phyloP scores from a whole-genome alignment of 2,797 vertebrate genomes.

The Girardinus metallicus region DNA sequence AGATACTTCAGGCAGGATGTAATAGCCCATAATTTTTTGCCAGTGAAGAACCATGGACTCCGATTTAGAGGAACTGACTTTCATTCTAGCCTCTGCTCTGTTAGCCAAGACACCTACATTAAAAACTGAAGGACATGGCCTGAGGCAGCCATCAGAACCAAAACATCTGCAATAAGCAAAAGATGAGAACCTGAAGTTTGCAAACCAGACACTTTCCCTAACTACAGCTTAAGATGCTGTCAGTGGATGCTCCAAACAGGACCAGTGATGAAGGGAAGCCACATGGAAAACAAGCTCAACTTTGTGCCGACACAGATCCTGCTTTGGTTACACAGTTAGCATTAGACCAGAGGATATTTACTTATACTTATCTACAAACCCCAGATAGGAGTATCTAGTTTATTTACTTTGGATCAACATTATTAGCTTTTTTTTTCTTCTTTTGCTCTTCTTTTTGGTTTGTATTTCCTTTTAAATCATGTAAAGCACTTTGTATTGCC shows the following conservation, averaged over 20 bases:
- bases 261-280: background rate
- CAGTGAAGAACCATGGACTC: background rate
- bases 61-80: background rate
- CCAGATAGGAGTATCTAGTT: no score
- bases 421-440: no score
- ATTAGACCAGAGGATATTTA: no score
- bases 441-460: no score
- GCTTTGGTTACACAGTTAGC: background rate
- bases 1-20: background rate
- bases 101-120: background rate
- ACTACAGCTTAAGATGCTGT: background rate
- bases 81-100: background rate
- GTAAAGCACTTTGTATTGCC: no score
- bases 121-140: background rate
- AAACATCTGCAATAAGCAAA: background rate
- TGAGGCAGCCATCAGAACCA: background rate
- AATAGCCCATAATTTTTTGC: background rate
- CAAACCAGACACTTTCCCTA: background rate
- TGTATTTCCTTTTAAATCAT: no score
- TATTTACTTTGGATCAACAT: no score
- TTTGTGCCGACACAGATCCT: background rate
- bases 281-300: background rate
- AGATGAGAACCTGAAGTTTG: background rate
- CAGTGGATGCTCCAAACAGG: background rate
- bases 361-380: no score